Conservation (phyloP, 2,888 invertebrate species). For the Cacoxenus indagator region DNA sequence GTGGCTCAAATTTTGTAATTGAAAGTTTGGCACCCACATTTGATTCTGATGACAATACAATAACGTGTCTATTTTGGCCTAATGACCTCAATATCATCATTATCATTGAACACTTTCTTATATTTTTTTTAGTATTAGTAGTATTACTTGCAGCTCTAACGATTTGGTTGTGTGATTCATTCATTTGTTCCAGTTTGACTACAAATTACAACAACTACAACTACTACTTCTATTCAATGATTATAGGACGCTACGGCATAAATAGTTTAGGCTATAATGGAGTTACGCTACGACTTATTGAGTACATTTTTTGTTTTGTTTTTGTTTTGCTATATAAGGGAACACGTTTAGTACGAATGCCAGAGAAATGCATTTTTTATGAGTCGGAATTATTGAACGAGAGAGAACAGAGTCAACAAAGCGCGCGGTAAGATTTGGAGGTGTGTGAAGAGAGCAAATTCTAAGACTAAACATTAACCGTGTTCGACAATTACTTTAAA, state of each 20-base stretch:
- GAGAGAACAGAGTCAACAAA: background rate
- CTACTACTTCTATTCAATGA: background rate
- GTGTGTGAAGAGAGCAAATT: background rate
- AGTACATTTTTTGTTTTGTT: too few relatives aligned
- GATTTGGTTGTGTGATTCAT: too few relatives aligned
- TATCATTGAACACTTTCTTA: too few relatives aligned
- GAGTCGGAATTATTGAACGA: background rate
- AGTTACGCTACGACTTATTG: background rate
- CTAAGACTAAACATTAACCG: slow-evolving; percentile 19
- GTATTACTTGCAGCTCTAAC: too few relatives aligned
- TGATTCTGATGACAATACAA: too few relatives aligned
- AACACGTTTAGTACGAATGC: slow-evolving; percentile 42
- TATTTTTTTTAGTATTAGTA: too few relatives aligned
- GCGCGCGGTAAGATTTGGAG: slow-evolving; percentile 3
- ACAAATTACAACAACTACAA: background rate
- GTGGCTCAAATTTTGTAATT: too few relatives aligned
- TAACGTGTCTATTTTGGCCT: too few relatives aligned
- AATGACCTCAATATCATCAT: too few relatives aligned
- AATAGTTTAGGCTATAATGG: background rate
- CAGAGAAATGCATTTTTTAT: slow-evolving; percentile 10
- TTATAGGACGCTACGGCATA: background rate
- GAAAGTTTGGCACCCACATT: too few relatives aligned
- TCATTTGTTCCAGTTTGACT: too few relatives aligned
- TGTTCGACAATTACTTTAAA: slow-evolving; percentile 15
- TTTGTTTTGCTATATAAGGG: background rate